Conservation (phyloP, 2,113 vertebrate species). For the Sylvilagus bachmani region DNA sequence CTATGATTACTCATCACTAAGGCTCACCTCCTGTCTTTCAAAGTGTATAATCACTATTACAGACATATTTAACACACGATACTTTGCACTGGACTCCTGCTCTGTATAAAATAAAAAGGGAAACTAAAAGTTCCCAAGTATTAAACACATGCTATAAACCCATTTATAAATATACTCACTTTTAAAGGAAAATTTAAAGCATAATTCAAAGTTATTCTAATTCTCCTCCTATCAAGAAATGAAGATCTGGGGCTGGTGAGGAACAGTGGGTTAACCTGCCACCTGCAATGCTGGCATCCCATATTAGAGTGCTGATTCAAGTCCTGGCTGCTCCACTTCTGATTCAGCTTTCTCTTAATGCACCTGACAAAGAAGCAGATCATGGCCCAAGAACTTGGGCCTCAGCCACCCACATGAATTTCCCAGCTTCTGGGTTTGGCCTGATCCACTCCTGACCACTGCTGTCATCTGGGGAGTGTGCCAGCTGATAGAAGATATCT, state of each 20-base stretch:
- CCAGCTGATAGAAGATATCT: too few species aligned
- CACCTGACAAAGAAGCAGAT: too few species aligned
- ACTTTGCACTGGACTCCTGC: neutral
- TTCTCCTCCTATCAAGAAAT: conserved; percentile 18
- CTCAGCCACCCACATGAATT: too few species aligned
- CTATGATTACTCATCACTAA: neutral
- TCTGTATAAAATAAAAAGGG: neutral
- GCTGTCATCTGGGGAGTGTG: too few species aligned
- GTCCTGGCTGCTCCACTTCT: too few species aligned
- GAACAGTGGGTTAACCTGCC: too few species aligned
- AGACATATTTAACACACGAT: neutral
- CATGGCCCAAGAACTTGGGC: too few species aligned
- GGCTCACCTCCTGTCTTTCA: neutral
- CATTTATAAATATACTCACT: neutral
- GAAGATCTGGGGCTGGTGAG: neutral
- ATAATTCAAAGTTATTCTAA: conserved; percentile 33
- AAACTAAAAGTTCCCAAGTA: conserved; percentile 2
- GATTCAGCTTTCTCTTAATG: too few species aligned
- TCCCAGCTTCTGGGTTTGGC: too few species aligned
- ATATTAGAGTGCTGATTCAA: too few species aligned
- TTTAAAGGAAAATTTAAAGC: conserved; percentile 13
- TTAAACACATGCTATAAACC: neutral
- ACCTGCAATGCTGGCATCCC: too few species aligned
- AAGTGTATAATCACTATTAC: neutral
- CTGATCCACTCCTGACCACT: too few species aligned